These are phyloP conservation scores for Monochamus alternatus DNA, from an alignment of 2,888 invertebrate species.

Conservation along the genomic window DNA sequence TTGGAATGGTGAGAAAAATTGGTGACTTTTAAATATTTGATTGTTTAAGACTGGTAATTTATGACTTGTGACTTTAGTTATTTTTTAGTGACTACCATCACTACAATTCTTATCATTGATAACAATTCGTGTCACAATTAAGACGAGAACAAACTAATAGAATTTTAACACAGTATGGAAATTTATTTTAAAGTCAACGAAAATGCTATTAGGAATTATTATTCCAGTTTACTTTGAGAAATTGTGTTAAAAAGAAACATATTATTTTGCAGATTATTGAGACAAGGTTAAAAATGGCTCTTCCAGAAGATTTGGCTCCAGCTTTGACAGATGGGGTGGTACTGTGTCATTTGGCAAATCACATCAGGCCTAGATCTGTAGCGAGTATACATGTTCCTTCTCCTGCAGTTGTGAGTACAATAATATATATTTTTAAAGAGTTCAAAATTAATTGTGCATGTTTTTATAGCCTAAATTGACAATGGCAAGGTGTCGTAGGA, in stretches of 20 bases:
- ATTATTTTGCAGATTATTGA: slow-evolving; percentile 85
- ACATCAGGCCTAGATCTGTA: slow-evolving; percentile 91
- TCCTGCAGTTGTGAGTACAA: slow-evolving; percentile 85
- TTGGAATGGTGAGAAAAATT: too few species aligned
- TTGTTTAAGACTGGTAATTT: too few species aligned
- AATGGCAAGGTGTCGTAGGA: slow-evolving; percentile 94
- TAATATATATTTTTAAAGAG: neutral
- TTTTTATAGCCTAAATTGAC: slow-evolving; percentile 89
- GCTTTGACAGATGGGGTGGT: slow-evolving; percentile 94
- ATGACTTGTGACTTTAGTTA: too few species aligned
- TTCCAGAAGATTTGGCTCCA: slow-evolving; percentile 89
- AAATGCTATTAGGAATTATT: neutral
- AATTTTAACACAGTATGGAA: too few species aligned
- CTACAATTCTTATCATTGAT: too few species aligned
- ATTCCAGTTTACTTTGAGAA: neutral
- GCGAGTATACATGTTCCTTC: slow-evolving; percentile 96
- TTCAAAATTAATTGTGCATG: neutral
- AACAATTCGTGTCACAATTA: too few species aligned
- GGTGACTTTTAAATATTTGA: too few species aligned
- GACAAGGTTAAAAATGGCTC: slow-evolving; percentile 88
- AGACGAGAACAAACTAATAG: too few species aligned
- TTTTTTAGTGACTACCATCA: too few species aligned
- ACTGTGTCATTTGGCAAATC: slow-evolving; percentile 94
- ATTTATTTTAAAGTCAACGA: neutral
- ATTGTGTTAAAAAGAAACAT: neutral